A percentile compares a stretch with the other conserved stretches of the same genome.
Conservation (phyloP, 37 sponge, comb jelly and placozoan species). For the Mnemiopsis leidyi region DNA sequence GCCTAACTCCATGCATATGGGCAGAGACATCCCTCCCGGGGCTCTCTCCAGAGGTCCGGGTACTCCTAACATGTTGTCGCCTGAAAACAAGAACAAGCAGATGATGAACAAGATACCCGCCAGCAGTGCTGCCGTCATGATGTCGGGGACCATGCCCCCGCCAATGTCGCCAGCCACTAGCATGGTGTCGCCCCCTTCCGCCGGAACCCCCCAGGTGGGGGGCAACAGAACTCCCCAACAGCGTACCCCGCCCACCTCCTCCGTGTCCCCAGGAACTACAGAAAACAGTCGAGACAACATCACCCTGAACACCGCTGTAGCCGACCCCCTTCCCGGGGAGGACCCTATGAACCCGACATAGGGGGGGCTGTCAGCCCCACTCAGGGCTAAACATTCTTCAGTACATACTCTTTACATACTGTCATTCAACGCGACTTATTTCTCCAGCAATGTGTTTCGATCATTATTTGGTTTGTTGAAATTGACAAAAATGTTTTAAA, state of each 20-base stretch:
- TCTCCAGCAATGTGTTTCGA: too few relatives aligned
- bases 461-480: too few relatives aligned
- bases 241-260: not conserved
- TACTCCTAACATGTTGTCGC: not conserved
- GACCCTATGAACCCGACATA: constrained; percentile 38
- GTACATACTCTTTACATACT: too few relatives aligned
- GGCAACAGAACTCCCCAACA: constrained; percentile 47
- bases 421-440: too few relatives aligned
- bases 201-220: not conserved
- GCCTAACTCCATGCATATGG: not conserved
- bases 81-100: constrained; percentile 7
- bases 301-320: constrained; percentile 61
- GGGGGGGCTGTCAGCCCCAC: too few relatives aligned
- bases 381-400: too few relatives aligned
- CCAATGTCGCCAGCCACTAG: constrained; percentile 32
- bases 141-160: constrained; percentile 5
- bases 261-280: not conserved
- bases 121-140: not conserved
- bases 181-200: constrained; percentile 2
- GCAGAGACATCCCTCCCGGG: not conserved
- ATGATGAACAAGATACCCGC: not conserved
- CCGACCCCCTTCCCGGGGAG: constrained; percentile 11
- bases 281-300: constrained; percentile 17
- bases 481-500: too few relatives aligned
- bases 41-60: not conserved